Evolutionary conservation across 1,140 invertebrate genomes (phyloP), one percentile per base, ranked within the genome.

Genomic region (Mactra quadrangularis): DNA sequence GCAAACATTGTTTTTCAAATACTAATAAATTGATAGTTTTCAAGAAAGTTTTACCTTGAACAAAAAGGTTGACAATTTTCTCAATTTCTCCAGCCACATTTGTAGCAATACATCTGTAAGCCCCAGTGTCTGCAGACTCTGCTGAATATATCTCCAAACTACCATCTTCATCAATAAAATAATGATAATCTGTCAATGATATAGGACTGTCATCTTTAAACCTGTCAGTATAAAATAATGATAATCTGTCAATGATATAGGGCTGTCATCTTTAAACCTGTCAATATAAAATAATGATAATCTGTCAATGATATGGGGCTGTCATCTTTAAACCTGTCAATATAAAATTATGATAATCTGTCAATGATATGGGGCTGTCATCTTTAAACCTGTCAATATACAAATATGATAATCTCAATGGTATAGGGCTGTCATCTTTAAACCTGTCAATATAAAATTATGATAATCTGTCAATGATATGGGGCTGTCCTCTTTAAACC

Each of bases 81-180:
- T 90, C 89, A 13, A 91, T 88, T 60, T 91, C 85, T 15, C 94
- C 94, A 50, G 93, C 94, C 22, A 87, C 72, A 83, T 94, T 94
- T 4, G 89, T 89, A 45, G 94, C 94, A 13, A 92, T 83, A 89
- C 94, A 95, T 22, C 89, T 93, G 87, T 94, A 95, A 1, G 72
- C 72, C 7, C 92, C 94, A 52, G 91, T 90, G 84, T 94, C 92
- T 0, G 85, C 70, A 15, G 90, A 79, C 27, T 90, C 87, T 38
- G 91, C 89, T 41, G 90, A 90, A 75, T 90, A 90, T 22, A 94
- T 93, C 52, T 93, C 90, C 19, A 94, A 85, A 50, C 90, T 92
- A 0, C 93, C 92, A 84, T 93, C 92, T 27, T 89, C 87, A 31
- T 82, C 83, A 4, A 93, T 88, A 52, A 88, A 91, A 79, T 92